Percentiles rank a stretch among this genome's conserved stretches.
phyloP scores from a whole-genome alignment of 2,888 invertebrate genomes.

The Lochmaea crataegi region DNA sequence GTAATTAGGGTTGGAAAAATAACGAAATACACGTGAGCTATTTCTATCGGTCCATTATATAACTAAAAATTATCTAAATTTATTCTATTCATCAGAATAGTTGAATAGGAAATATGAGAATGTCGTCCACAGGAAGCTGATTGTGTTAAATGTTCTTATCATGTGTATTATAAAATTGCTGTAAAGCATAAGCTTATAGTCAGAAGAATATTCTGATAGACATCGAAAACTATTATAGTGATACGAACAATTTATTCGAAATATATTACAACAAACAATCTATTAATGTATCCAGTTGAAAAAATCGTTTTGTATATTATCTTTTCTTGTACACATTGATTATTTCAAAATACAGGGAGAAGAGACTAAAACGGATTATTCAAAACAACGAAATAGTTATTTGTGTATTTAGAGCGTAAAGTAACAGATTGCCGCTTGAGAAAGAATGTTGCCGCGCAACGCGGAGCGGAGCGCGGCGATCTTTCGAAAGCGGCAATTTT shows the following conservation, averaged over 20 bases:
- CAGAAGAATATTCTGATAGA: not conserved
- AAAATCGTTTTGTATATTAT: too few relatives aligned
- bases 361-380: too few relatives aligned
- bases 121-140: not conserved
- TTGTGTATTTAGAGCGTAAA: too few relatives aligned
- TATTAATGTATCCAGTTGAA: too few relatives aligned
- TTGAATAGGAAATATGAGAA: not conserved
- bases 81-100: slow-evolving; percentile 7
- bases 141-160: slow-evolving; percentile 1
- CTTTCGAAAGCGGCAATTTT: too few relatives aligned
- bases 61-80: slow-evolving; percentile 7
- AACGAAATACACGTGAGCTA: not conserved
- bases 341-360: too few relatives aligned
- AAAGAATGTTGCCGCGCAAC: too few relatives aligned
- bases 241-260: too few relatives aligned
- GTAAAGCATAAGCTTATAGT: not conserved
- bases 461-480: too few relatives aligned
- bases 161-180: not conserved
- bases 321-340: not conserved
- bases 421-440: too few relatives aligned
- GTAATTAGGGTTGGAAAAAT: not conserved
- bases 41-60: not conserved
- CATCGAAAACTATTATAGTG: not conserved
- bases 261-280: too few relatives aligned
- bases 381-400: too few relatives aligned